These are phyloP conservation scores for Amblyopsis rosae DNA, from an alignment of 2,113 vertebrate species.

Conservation along the genomic window DNA sequence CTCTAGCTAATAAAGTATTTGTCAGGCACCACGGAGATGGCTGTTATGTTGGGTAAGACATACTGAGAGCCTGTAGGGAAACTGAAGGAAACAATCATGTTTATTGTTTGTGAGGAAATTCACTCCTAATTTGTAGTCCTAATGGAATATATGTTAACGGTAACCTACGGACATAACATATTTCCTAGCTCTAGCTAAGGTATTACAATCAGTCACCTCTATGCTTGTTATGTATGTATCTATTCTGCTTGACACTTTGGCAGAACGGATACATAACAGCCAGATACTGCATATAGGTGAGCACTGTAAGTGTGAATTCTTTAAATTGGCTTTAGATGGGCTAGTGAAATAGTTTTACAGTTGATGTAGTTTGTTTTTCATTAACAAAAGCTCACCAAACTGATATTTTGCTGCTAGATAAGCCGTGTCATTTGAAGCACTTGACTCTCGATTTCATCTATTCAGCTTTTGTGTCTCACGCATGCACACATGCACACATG, in stretches of 20 bases:
- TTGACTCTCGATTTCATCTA: slow-evolving; percentile 7
- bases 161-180: not conserved
- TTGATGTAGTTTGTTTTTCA: slow-evolving; percentile 13
- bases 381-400: slow-evolving; percentile 27
- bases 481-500: not conserved
- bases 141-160: not conserved
- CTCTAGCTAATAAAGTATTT: slow-evolving; percentile 20
- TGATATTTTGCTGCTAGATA: not conserved
- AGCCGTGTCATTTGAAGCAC: slow-evolving; percentile 2
- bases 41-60: slow-evolving; percentile 14
- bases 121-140: slow-evolving; percentile 14
- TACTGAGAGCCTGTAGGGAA: slow-evolving; percentile 6
- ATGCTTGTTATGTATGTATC: not conserved
- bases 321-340: too few relatives aligned
- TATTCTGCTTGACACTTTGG: too few relatives aligned
- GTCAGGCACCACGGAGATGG: slow-evolving; percentile 26
- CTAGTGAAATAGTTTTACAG: not conserved
- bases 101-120: slow-evolving; percentile 26
- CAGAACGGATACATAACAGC: too few relatives aligned
- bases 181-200: not conserved
- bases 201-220: not conserved
- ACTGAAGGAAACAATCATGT: slow-evolving; percentile 7
- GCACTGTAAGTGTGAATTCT: too few relatives aligned
- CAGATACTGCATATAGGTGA: too few relatives aligned
- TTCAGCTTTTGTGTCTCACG: not conserved